phyloP scores from a whole-genome alignment of 2,888 invertebrate species.

The Hyposoter didymator region DNA sequence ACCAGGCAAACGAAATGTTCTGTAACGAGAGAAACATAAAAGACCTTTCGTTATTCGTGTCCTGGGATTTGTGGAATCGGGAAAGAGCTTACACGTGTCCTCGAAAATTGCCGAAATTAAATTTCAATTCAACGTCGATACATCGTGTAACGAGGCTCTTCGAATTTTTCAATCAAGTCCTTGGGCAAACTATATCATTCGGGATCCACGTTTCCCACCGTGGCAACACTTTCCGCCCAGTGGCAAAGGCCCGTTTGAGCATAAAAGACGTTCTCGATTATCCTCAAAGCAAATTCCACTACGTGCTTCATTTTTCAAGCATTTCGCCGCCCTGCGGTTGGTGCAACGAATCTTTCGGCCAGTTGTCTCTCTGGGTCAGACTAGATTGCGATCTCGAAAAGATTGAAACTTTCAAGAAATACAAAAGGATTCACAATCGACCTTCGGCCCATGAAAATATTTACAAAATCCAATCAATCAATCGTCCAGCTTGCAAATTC shows the following conservation, averaged over 20 bases:
- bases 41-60: slow-evolving; percentile 73
- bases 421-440: slow-evolving; percentile 40
- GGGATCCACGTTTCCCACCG: slow-evolving; percentile 72
- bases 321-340: slow-evolving; percentile 67
- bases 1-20: slow-evolving; percentile 69
- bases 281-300: slow-evolving; percentile 79
- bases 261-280: slow-evolving; percentile 78
- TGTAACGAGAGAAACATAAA: slow-evolving; percentile 60
- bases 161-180: slow-evolving; percentile 74
- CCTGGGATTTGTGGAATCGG: slow-evolving; percentile 77
- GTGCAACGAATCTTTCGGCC: slow-evolving; percentile 73
- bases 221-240: slow-evolving; percentile 62
- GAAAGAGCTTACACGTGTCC: slow-evolving; percentile 72
- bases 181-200: slow-evolving; percentile 72
- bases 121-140: slow-evolving; percentile 77
- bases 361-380: slow-evolving; percentile 78
- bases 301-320: slow-evolving; percentile 75
- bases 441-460: not conserved
- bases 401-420: slow-evolving; percentile 73
- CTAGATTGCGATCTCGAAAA: slow-evolving; percentile 76
- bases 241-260: slow-evolving; percentile 75
- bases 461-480: not conserved
- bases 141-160: slow-evolving; percentile 75
- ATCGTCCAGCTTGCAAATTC: not conserved
- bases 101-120: slow-evolving; percentile 74